Evolutionary conservation across 2,797 vertebrate genomes (phyloP), one percentile per base, ranked within the genome.

Genomic region (Rhinophrynus dorsalis): DNA sequence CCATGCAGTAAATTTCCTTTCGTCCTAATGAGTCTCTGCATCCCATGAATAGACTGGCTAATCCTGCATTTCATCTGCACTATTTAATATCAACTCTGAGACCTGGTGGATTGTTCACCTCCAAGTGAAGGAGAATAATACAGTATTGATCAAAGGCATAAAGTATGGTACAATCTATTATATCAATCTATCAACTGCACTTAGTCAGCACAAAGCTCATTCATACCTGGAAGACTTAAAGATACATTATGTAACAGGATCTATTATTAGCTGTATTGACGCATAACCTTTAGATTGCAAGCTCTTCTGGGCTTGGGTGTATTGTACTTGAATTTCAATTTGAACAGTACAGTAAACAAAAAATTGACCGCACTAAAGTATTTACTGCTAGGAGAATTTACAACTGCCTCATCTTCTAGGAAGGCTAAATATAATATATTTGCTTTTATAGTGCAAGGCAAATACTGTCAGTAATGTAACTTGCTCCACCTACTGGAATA

Each of bases 21-120:
- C 50, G 44, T 32, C 24, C 50, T 51, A 62, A 23, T n/a, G 10
- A 29, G 27, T 54, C 24, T 21, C 47, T 54, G 24, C 30, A 55
- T 61, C 37, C 13, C 11, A 26, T 61, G 67, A 69, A 69, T 54
- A 55, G 67, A 50, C 26, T 12, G 17, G 13, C 32, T 69, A 69
- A 69, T 69, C 67, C 67, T 10, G 30, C 27, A 23, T 54, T 30
- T 58, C 37, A 30, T 69, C 20, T 40, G 44, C 29, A 45, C 29
- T 48, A 27, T 21, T 26, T 18, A 21, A 62, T 35, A 45, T 38
- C 58, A 68, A n/a, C 18, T 17, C 48, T 15, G 18, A 40, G 30
- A 45, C 27, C 26, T 55, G 67, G 23, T 40, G 15, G n/a, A 37
- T 54, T 33, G 24, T 13, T 51, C 21, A 32, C 48, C 20, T 52